Percentiles rank a stretch among this genome's conserved stretches.
phyloP scores from a whole-genome alignment of 2,113 vertebrate genomes.

The Phrynosoma platyrhinos region DNA sequence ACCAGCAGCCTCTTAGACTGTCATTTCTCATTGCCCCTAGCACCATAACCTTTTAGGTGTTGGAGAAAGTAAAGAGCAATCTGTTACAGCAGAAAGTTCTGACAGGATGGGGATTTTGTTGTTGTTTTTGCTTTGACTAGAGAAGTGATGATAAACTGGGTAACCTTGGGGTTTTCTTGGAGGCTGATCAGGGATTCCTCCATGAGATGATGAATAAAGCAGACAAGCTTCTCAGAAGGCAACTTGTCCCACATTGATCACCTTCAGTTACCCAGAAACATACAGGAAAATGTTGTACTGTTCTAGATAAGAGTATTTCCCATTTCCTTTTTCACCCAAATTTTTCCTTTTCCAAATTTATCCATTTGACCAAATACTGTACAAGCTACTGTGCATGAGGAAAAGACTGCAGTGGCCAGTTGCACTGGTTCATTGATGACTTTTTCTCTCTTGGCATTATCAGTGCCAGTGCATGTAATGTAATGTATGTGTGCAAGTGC shows the following conservation, averaged over 20 bases:
- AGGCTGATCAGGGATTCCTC: background rate
- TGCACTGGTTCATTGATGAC: background rate
- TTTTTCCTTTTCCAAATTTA: background rate
- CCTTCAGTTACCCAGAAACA: background rate
- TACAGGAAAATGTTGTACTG: background rate
- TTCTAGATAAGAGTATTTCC: background rate
- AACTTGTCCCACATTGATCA: background rate
- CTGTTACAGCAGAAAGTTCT: background rate
- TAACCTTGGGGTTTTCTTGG: background rate
- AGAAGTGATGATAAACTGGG: background rate
- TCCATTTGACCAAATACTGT: background rate
- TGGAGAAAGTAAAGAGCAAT: accelerated
- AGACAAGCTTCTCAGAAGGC: conserved; percentile 2
- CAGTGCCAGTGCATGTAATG: background rate
- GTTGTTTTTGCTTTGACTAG: background rate
- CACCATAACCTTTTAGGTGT: conserved; percentile 3
- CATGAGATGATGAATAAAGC: background rate
- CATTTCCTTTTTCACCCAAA: background rate
- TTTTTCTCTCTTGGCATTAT: background rate
- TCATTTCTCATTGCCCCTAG: background rate
- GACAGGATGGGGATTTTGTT: background rate
- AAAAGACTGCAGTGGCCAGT: background rate
- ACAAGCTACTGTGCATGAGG: background rate
- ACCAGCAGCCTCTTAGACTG: background rate
- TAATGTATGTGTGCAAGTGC: background rate